phyloP scores from a whole-genome alignment of 2,113 vertebrate species.

The Nibea coibor region DNA sequence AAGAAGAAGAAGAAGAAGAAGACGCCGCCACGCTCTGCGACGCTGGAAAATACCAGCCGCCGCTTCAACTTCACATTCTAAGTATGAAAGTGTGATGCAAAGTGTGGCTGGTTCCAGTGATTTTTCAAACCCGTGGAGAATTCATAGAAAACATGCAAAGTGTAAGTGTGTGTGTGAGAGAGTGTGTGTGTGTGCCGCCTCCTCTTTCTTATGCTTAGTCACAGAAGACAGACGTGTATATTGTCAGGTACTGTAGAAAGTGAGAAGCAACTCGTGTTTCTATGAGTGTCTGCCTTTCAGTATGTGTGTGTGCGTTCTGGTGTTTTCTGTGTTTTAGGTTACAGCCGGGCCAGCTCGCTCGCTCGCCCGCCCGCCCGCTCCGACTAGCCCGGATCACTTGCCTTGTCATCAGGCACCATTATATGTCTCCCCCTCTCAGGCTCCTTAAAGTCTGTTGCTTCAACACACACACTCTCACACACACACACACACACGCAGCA shows the following conservation, averaged over 20 bases:
- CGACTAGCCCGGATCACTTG: constrained; percentile 50
- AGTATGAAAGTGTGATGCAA: constrained; percentile 70
- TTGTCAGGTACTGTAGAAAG: constrained; percentile 46
- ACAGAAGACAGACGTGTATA: constrained; percentile 32
- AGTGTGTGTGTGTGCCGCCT: constrained; percentile 7
- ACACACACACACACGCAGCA: constrained; percentile 33
- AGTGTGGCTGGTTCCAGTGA: constrained; percentile 57
- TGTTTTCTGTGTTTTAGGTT: constrained; percentile 69
- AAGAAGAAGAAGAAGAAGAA: neutral
- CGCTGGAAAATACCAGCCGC: constrained; percentile 39
- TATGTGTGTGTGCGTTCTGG: neutral
- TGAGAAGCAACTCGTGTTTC: constrained; percentile 52
- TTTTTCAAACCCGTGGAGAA: constrained; percentile 34
- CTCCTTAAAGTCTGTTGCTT: constrained; percentile 73
- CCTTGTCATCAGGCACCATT: constrained; percentile 77
- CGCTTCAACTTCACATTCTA: constrained; percentile 41
- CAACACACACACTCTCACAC: constrained; percentile 47
- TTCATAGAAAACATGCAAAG: constrained; percentile 75
- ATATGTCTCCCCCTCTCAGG: constrained; percentile 59
- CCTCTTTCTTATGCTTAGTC: constrained; percentile 60
- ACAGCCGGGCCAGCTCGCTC: constrained; percentile 22
- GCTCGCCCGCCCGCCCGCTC: constrained; percentile 25
- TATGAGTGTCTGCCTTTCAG: constrained; percentile 19
- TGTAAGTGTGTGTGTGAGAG: neutral
- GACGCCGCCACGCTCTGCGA: neutral